These are phyloP conservation scores for Chaitophorus viminalis DNA, from an alignment of 2,888 invertebrate genomes.

Conservation along the genomic window DNA sequence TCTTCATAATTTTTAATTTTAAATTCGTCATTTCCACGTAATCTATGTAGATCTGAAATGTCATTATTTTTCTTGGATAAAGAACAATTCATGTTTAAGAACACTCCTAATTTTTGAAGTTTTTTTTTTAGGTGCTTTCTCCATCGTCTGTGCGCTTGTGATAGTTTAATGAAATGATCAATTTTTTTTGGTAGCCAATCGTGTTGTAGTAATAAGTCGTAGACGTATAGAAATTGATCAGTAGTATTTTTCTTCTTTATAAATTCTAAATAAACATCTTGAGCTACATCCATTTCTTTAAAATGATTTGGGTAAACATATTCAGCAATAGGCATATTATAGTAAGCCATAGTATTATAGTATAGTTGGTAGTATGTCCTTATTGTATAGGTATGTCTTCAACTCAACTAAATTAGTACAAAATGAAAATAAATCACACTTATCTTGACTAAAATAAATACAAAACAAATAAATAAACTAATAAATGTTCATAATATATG, in stretches of 20 bases:
- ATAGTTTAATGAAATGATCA: neutral
- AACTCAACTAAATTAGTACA: too few species aligned
- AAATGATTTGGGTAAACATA: slow-evolving; percentile 27
- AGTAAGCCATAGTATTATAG: neutral
- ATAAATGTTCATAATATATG: too few species aligned
- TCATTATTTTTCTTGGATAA: neutral
- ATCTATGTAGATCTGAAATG: slow-evolving; percentile 60
- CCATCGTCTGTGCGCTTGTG: slow-evolving; percentile 29
- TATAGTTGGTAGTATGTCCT: neutral
- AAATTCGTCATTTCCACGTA: slow-evolving; percentile 72
- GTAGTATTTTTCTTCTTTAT: neutral
- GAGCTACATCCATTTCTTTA: slow-evolving; percentile 1
- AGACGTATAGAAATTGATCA: neutral
- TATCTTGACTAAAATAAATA: too few species aligned
- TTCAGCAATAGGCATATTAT: slow-evolving; percentile 36
- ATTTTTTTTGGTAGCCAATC: slow-evolving; percentile 12
- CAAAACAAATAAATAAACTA: too few species aligned
- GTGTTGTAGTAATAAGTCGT: neutral
- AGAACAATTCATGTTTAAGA: neutral
- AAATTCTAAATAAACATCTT: slow-evolving; percentile 19
- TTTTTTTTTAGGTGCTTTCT: slow-evolving; percentile 7
- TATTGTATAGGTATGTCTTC: too few species aligned
- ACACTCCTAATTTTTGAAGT: neutral
- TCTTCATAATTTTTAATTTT: slow-evolving; percentile 70
- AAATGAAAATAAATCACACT: too few species aligned